These are phyloP conservation scores for Lithophane leautieri DNA, from an alignment of 2,888 invertebrate species.

Conservation along the genomic window DNA sequence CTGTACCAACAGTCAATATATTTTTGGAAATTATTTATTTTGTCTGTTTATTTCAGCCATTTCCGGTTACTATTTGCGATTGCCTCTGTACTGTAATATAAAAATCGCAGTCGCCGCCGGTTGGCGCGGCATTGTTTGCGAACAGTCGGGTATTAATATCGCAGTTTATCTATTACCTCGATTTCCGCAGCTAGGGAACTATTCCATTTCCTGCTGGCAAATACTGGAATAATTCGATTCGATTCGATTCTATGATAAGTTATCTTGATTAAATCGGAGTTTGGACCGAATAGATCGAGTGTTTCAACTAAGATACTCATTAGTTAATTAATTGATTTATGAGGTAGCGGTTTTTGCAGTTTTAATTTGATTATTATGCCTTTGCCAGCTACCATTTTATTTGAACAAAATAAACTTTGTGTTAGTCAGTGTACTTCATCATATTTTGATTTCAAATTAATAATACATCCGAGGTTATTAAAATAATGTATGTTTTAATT, in stretches of 20 bases:
- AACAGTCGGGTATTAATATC: slow-evolving; percentile 36
- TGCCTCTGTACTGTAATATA: slow-evolving; percentile 7
- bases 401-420: not conserved
- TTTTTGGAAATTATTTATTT: not conserved
- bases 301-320: not conserved
- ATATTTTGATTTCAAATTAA: slow-evolving; percentile 3
- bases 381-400: not conserved
- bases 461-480: not conserved
- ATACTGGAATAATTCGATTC: slow-evolving; percentile 30
- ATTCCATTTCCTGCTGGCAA: slow-evolving; percentile 49
- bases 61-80: not conserved
- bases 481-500: slow-evolving; percentile 12
- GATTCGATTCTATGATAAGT: slow-evolving; percentile 27
- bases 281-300: slow-evolving; percentile 22
- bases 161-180: slow-evolving; percentile 38
- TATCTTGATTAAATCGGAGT: slow-evolving; percentile 37
- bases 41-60: not conserved
- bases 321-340: slow-evolving; percentile 12
- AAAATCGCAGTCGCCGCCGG: slow-evolving; percentile 20
- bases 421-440: not conserved
- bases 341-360: not conserved
- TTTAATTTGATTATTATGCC: too few relatives aligned
- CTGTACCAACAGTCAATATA: not conserved
- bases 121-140: slow-evolving; percentile 44
- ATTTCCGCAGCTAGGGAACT: slow-evolving; percentile 41